Percentiles rank a stretch among this genome's conserved stretches.
Evolutionary conservation across 2,888 invertebrate species (phyloP).

Genomic region (Plagiodera versicolora): DNA sequence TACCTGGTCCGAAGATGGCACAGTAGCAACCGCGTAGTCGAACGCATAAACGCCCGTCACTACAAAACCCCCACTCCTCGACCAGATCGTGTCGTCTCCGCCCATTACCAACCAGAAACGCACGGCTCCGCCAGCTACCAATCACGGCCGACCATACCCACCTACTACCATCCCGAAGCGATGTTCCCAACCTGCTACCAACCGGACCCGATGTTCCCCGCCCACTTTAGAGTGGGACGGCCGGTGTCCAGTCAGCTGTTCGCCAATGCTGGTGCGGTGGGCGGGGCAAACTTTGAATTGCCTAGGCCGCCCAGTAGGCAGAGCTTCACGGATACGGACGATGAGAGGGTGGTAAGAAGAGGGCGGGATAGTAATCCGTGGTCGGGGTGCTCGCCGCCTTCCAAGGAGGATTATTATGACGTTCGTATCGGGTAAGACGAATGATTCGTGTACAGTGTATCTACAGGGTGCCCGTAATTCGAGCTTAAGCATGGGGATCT

Average conservation of each 20-base stretch:
- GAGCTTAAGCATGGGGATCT: no score
- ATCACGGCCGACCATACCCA: not conserved
- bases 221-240: conserved; percentile 49
- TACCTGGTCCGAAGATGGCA: conserved; percentile 67
- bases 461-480: no score
- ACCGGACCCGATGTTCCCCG: conserved; percentile 13
- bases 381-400: conserved; percentile 49
- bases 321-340: conserved; percentile 6
- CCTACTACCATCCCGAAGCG: not conserved
- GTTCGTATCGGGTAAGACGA: conserved; percentile 24
- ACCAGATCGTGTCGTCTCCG: conserved; percentile 11
- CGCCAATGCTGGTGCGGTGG: conserved; percentile 13
- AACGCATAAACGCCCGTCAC: conserved; percentile 49
- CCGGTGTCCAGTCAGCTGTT: conserved; percentile 51
- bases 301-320: not conserved
- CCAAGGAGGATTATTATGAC: conserved; percentile 35
- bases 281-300: conserved; percentile 3
- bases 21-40: conserved; percentile 61
- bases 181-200: not conserved
- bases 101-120: conserved; percentile 25
- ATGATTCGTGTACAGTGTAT: not conserved
- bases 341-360: not conserved
- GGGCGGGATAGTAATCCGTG: conserved; percentile 33
- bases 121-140: not conserved
- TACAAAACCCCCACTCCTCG: conserved; percentile 16